Percentiles rank a stretch among this genome's conserved stretches.
These are phyloP conservation scores for Spheniscus mendiculus DNA, from an alignment of 2,113 vertebrate species.

Conservation along the genomic window DNA sequence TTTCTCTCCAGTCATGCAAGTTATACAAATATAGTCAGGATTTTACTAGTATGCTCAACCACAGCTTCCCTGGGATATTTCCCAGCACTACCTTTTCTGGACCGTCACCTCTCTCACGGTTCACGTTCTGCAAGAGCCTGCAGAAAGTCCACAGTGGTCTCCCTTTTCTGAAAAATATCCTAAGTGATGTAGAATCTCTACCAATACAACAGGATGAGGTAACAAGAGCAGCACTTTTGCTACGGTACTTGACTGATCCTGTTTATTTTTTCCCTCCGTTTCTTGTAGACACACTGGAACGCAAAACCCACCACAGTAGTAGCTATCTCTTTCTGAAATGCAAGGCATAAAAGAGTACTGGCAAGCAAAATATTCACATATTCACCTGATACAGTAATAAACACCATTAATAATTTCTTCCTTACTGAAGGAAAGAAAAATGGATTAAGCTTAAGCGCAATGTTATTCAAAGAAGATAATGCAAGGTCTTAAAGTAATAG, in stretches of 20 bases:
- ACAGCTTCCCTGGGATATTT: background rate
- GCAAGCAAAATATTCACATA: background rate
- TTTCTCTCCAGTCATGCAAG: background rate
- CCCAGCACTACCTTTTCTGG: background rate
- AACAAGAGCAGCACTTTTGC: background rate
- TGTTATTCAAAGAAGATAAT: background rate
- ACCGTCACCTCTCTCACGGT: background rate
- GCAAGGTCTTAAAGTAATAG: background rate
- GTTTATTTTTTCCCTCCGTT: background rate
- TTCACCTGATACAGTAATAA: background rate
- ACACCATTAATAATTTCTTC: background rate
- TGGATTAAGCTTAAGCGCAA: background rate
- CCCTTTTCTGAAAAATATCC: background rate
- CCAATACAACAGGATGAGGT: background rate
- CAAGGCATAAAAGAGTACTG: background rate
- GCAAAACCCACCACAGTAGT: background rate
- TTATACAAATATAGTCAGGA: background rate
- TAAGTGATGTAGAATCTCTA: background rate
- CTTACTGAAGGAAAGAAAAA: background rate
- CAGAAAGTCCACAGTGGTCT: background rate
- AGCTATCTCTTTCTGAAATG: background rate
- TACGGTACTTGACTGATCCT: background rate
- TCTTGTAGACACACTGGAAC: background rate
- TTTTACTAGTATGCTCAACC: background rate
- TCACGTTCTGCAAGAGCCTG: background rate